Evolutionary conservation across 2,888 invertebrate genomes (phyloP).

Genomic region (Nomada fabriciana): DNA sequence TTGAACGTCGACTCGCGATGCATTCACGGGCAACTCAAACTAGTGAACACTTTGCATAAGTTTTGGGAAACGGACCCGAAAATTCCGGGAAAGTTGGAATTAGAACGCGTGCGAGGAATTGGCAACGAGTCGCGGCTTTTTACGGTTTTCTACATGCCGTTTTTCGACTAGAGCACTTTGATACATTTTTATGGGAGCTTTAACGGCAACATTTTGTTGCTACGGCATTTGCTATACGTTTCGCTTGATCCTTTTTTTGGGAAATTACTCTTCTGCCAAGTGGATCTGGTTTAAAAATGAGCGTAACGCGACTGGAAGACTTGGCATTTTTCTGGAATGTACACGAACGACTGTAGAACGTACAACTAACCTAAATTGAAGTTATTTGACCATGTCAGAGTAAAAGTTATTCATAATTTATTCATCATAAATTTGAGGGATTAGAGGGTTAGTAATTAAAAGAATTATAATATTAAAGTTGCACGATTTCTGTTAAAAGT

Average conservation of each 20-base stretch:
- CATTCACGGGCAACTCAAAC: neutral
- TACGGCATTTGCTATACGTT: neutral
- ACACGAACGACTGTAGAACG: no score
- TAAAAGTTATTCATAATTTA: no score
- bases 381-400: no score
- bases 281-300: neutral
- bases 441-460: no score
- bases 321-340: neutral
- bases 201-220: neutral
- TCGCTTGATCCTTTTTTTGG: neutral
- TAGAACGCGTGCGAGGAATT: slow-evolving; percentile 32
- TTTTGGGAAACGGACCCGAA: neutral
- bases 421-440: no score
- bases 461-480: no score
- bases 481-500: no score
- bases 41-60: neutral
- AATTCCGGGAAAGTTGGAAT: slow-evolving; percentile 19
- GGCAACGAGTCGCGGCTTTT: slow-evolving; percentile 22
- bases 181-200: slow-evolving; percentile 12
- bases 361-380: no score
- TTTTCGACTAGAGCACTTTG: neutral
- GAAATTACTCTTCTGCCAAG: neutral
- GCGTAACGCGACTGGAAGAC: neutral
- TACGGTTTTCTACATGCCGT: neutral
- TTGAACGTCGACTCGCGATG: neutral